Evolutionary conservation across 37 sponge, comb jelly and placozoan species (phyloP), one percentile per base, ranked within the genome.

Genomic region (Theonella swinhoei): DNA sequence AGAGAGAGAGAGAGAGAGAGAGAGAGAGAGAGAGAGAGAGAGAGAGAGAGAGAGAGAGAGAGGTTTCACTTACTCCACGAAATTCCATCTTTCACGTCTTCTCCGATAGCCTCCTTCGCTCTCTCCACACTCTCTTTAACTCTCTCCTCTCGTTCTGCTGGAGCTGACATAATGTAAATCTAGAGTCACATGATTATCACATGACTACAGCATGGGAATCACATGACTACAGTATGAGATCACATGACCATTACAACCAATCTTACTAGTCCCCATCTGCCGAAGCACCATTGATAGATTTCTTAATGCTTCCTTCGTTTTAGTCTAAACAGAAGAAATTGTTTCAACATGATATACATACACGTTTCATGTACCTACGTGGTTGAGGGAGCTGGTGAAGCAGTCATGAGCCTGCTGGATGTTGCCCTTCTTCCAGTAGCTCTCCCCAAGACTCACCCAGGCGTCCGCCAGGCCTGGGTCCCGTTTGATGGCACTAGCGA

Each of bases 361-460:
- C 2, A 66, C 40, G 38, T 37, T 26, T 39, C 9, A 25, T 4
- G 4, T 5, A 80, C 88, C 39, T 19, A 94, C 96, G 66, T 87
- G 90, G 37, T 34, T 28, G 33, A 95, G 58, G 5, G 91, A 90
- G 64, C 91, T 91, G 4, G 26, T 30, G 64, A 95, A 95, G 80
- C 96, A 95, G 88, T 95, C 73, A 38, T 84, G 78, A 0, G 96
- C 96, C 59, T 87, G 87, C 41, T 39, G 43, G 0, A 93, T 66
- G 29, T 93, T 86, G 1, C 91, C 94, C 2, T 61, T 67, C 84
- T 93, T 93, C 96, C 96, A 95, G 69, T 90, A 95, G 61, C 85
- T 78, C 70, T 95, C 96, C 33, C 96, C 96, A 26, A 93, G 78
- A 0, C 69, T 70, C 64, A 89, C 89, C 96, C 96, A 95, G 3